Evolutionary conservation across 1,140 invertebrate species (phyloP).

Genomic region (Drosophila subobscura): DNA sequence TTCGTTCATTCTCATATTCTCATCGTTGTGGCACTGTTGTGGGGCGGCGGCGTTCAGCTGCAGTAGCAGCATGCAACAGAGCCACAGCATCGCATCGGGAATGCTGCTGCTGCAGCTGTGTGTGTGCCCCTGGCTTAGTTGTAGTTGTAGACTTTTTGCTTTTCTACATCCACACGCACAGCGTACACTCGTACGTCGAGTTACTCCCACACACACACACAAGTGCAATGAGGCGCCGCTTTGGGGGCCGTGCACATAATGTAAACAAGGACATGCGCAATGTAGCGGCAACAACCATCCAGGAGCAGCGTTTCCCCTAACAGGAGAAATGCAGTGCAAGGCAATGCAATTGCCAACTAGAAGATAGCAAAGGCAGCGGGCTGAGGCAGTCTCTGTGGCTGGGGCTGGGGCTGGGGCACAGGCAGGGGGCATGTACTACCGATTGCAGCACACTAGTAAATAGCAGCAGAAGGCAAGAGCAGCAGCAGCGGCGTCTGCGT

Average conservation of each 20-base stretch:
- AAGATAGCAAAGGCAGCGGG: constrained; percentile 59
- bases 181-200: background rate
- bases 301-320: constrained; percentile 58
- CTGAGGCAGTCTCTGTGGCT: too few relatives aligned
- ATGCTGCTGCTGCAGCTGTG: constrained; percentile 4
- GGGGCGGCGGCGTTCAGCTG: constrained; percentile 59
- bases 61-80: constrained; percentile 59
- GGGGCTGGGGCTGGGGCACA: constrained; percentile 8
- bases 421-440: constrained; percentile 43
- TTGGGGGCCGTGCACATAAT: constrained; percentile 69
- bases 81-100: constrained; percentile 18
- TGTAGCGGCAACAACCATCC: constrained; percentile 22
- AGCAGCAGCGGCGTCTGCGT: constrained; percentile 8
- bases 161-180: constrained; percentile 65
- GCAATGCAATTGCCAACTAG: constrained; percentile 79
- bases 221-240: constrained; percentile 36
- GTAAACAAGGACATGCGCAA: constrained; percentile 79
- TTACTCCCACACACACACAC: constrained; percentile 23
- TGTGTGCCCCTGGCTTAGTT: constrained; percentile 53
- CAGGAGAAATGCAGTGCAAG: constrained; percentile 72
- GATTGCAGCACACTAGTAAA: constrained; percentile 47
- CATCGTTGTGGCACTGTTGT: constrained; percentile 14
- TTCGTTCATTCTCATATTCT: background rate
- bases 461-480: constrained; percentile 51
- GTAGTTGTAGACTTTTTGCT: constrained; percentile 79